Evolutionary conservation across 2,888 invertebrate species (phyloP), one percentile per base, ranked within the genome.

Genomic region (Erebia palarica): DNA sequence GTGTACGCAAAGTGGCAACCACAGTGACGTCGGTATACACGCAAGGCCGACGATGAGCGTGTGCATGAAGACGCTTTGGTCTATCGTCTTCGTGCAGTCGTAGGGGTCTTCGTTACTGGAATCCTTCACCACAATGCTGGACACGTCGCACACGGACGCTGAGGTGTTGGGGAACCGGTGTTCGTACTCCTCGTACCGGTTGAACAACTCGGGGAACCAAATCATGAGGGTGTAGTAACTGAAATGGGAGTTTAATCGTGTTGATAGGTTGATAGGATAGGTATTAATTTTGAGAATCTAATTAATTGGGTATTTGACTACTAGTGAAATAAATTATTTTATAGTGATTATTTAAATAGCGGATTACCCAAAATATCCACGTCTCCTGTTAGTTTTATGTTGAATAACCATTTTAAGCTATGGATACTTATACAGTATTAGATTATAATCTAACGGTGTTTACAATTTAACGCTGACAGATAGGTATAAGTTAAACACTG

Each of bases 171-270:
- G 96, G 93, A 96, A 93, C 1, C 89, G 84, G 42, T 87, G 83
- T 82, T 96, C 96, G 84, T 95, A 97, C 79, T 96, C 95, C 81
- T 97, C 96, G 86, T 97, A 97, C 68, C 97, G 96, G 87, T 95
- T 95, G 90, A 98, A 98, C 79, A 98, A 89, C 86, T 97, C 97
- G 14, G 97, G 97, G 90, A 98, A 97, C 98, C 98, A 98, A 85
- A 98, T 95, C 96, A 97, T 97, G 59, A 98, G 90, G 9, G 98
- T 98, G 86, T 98, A 98, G 90, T 97, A 98, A 83, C 98, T 98
- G 91, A 7, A 59, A 57, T 69, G 44, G 13, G 4, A 13, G 16
- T 4, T 51, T 9, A 42, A 16, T 58, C 3, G 10, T 27, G 3
- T 21, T 13, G 5, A 57, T 1, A 21, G 21, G 3, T 13, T n/a